Evolutionary conservation across 2,888 invertebrate genomes (phyloP), one percentile per base, ranked within the genome.

Genomic region (Dioctria rufipes): DNA sequence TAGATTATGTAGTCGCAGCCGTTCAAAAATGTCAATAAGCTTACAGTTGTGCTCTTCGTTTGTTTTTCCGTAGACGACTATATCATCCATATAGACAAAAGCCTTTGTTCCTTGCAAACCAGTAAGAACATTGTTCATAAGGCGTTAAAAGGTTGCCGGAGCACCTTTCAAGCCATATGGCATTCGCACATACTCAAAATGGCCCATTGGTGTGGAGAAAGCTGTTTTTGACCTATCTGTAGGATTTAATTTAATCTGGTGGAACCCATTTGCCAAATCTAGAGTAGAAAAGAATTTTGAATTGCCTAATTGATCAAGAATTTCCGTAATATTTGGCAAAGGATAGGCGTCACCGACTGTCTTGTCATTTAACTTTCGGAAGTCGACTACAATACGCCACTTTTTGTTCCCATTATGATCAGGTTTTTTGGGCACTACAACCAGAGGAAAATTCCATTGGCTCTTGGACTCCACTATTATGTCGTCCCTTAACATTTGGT

Each of bases 161-260:
- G 88, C 88, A 80, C 88, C 88, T 84, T 86, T 87, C 6, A 90
- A 84, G 2, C 87, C 88, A 82, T 89, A 87, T 0, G 87, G 87
- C 85, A 88, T 86, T 37, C 87, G 78, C 5, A 81, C 83, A 75
- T 84, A 89, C 82, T 88, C 85, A 69, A 84, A 87, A 80, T 87
- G 88, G 40, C 86, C 88, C 6, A 81, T 71, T 46, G 84, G 85
- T 8, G 85, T 84, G 3, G 85, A 84, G 81, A 88, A 88, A 3
- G 88, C 88, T 8, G 88, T 88, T 85, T 88, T 88, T 40, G 81
- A 78, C 9, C 83, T 80, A 81, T 87, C 86, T 60, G 84, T 69
- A 4, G 82, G 80, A 63, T 84, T 49, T 83, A 88, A 84, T 75
- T 81, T 39, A 11, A 88, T 86, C 83, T 89, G 88, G 80, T 89